These are phyloP conservation scores for Oxyura jamaicensis DNA, from an alignment of 2,113 vertebrate species.

Conservation along the genomic window DNA sequence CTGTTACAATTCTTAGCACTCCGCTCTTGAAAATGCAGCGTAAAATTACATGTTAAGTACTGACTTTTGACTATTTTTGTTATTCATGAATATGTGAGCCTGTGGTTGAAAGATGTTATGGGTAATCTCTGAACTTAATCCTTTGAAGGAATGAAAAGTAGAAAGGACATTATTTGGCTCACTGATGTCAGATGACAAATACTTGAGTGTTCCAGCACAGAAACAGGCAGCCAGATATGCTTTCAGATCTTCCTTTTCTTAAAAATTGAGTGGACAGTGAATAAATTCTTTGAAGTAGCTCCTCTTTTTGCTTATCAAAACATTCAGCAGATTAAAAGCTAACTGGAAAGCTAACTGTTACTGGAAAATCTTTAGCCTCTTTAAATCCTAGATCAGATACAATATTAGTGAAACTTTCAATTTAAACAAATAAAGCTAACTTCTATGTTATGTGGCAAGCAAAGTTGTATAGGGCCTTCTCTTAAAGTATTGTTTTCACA, in stretches of 20 bases:
- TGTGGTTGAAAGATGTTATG: not conserved
- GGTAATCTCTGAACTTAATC: conserved; percentile 36
- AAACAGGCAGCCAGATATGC: not conserved
- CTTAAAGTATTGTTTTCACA: not conserved
- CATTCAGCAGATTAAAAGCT: not conserved
- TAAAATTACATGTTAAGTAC: not conserved
- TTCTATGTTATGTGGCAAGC: not conserved
- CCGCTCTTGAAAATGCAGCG: not conserved
- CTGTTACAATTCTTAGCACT: not conserved
- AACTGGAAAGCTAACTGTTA: too few species aligned
- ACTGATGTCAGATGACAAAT: conserved; percentile 5
- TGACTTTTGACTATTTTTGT: not conserved
- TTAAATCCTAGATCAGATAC: not conserved
- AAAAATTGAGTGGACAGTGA: not conserved
- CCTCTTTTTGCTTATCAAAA: not conserved
- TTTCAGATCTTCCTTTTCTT: conserved; percentile 6
- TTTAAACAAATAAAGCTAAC: not conserved
- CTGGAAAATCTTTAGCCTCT: conserved; percentile 12
- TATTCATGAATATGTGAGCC: not conserved
- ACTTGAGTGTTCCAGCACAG: not conserved
- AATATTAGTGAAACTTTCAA: not conserved
- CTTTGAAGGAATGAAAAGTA: conserved; percentile 2
- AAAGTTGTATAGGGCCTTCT: not conserved
- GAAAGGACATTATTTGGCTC: conserved; percentile 3
- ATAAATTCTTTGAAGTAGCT: conserved; percentile 14